Evolutionary conservation across 2,888 invertebrate species (phyloP), one percentile per base, ranked within the genome.

Genomic region (Drosophila lutescens): DNA sequence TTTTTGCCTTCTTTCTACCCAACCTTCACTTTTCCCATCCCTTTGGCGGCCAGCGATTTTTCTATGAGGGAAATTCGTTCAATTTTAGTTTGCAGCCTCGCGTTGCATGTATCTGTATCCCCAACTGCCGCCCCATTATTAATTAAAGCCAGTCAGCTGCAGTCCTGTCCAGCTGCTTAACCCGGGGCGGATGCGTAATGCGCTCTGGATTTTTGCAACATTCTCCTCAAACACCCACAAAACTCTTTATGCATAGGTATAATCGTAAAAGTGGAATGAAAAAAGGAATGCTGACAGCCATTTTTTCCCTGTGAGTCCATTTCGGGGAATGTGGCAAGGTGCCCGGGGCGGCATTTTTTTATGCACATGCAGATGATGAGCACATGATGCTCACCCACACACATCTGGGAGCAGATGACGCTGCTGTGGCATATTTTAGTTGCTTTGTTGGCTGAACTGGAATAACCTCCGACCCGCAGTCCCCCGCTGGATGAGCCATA

Each of bases 71-170:
- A 79, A 49, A 43, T 72, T 68, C 57, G 58, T 47, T 79, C 66
- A 53, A 59, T 72, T 72, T 66, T 56, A 76, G 55, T 57, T 55
- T 40, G 61, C 30, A 44, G 43, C 9, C 32, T 26, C 46, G 15
- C 15, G 46, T 30, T 30, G 56, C 56, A n/a, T 41, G 41, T 30
- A 20, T 17, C 20, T 7, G 5, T 17, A 8, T n/a, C 9, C 10
- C 38, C 41, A 15, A 4, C n/a, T 1, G 15, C 30, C 15, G 12
- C 23, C 5, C 7, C 46, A 32, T 47, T 67, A 66, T 66, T 86
- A 80, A 80, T 85, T 79, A 85, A 74, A 65, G 53, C 51, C n/a
- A 53, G 47, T 51, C 47, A 44, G 58, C 30, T 81, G 77, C 74
- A 85, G 65, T 38, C 30, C 66, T 46, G 60, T 62, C 43, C 54